phyloP scores from a whole-genome alignment of 2,113 vertebrate genomes.

The Elachura formosa region DNA sequence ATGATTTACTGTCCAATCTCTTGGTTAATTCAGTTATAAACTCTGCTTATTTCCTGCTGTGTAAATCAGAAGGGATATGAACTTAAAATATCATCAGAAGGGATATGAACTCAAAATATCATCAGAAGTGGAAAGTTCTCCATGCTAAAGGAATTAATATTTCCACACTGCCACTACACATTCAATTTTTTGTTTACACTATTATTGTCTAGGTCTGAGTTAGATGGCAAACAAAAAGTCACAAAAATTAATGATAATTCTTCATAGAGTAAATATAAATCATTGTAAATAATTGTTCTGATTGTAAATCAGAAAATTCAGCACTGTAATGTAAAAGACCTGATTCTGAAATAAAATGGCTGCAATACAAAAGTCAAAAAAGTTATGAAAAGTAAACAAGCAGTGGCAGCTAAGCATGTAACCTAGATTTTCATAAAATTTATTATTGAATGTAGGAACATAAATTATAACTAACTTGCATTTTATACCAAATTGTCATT shows the following conservation, averaged over 20 bases:
- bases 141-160: background rate
- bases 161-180: background rate
- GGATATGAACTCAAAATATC: background rate
- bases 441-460: background rate
- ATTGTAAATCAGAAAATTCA: background rate
- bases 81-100: background rate
- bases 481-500: background rate
- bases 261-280: too few species aligned
- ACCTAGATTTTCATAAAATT: background rate
- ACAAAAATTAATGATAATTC: background rate
- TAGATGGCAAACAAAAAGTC: background rate
- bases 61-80: background rate
- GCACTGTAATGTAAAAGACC: background rate
- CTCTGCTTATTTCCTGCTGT: background rate
- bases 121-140: background rate
- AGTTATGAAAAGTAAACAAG: background rate
- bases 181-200: background rate
- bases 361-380: background rate
- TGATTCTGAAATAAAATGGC: background rate
- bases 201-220: background rate
- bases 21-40: background rate
- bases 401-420: background rate
- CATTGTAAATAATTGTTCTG: too few species aligned
- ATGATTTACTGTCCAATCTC: background rate
- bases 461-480: background rate